A percentile compares a stretch with the other conserved stretches of the same genome.
phyloP scores from a whole-genome alignment of 2,888 invertebrate genomes.

The Ceratothoa steindachneri region DNA sequence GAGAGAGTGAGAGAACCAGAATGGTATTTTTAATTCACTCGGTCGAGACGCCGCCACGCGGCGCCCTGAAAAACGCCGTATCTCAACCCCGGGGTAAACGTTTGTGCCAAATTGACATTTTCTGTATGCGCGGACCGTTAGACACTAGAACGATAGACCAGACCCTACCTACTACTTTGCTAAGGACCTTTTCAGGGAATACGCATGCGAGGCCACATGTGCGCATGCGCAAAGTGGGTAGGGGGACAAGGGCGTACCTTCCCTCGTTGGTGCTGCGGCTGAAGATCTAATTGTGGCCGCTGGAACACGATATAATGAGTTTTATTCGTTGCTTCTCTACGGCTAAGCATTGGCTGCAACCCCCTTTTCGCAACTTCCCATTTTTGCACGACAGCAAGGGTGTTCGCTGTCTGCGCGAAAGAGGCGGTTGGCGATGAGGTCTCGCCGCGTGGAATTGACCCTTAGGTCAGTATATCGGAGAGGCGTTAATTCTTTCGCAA shows the following conservation, averaged over 20 bases:
- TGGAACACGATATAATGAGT: constrained; percentile 44
- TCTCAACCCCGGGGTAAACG: too few relatives aligned
- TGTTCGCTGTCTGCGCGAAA: constrained; percentile 31
- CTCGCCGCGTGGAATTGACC: not conserved
- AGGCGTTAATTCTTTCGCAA: not conserved
- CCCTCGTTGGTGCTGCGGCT: not conserved
- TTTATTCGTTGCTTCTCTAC: constrained; percentile 42
- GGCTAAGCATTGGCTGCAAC: constrained; percentile 31
- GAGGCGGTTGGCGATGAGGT: not conserved
- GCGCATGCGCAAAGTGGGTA: not conserved
- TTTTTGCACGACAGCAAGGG: constrained; percentile 43
- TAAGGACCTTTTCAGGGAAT: not conserved
- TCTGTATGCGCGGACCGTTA: too few relatives aligned
- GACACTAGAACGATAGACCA: too few relatives aligned
- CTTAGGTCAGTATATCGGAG: not conserved
- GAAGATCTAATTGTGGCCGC: constrained; percentile 28
- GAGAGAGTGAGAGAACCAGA: too few relatives aligned
- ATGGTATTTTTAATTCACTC: too few relatives aligned
- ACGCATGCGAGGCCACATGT: not conserved
- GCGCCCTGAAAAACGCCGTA: too few relatives aligned
- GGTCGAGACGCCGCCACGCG: too few relatives aligned
- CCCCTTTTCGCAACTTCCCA: constrained; percentile 38
- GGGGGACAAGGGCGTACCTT: not conserved
- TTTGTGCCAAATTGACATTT: too few relatives aligned
- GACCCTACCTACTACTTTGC: too few relatives aligned